Conservation (phyloP, 2,888 invertebrate species). For the Pogonocherus hispidulus region DNA sequence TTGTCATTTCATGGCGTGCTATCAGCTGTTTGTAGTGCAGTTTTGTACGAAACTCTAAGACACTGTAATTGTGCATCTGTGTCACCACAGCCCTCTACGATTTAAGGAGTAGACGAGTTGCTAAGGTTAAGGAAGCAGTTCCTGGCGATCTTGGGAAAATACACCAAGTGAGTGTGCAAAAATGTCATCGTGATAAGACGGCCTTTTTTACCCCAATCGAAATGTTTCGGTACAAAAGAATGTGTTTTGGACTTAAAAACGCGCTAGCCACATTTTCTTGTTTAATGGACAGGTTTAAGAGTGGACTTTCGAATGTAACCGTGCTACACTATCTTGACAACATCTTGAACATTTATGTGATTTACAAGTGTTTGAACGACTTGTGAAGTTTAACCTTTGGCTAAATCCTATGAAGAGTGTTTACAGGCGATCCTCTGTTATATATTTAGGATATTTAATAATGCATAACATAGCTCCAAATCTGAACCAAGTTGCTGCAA, state of each 20-base stretch:
- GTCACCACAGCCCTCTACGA: background rate
- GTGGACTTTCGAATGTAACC: constrained; percentile 33
- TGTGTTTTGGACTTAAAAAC: constrained; percentile 41
- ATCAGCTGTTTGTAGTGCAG: no score
- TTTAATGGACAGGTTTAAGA: constrained; percentile 38
- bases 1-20: no score
- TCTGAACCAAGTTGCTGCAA: background rate
- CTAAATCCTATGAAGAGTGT: constrained; percentile 34
- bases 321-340: constrained; percentile 38
- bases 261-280: constrained; percentile 43
- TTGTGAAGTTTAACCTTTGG: constrained; percentile 29
- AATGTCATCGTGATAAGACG: no score
- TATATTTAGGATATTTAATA: constrained; percentile 39
- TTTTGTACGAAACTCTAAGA: no score
- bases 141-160: no score
- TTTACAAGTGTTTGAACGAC: constrained; percentile 31
- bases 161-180: no score
- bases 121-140: background rate
- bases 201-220: background rate
- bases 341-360: background rate
- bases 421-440: constrained; percentile 26
- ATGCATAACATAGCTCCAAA: background rate
- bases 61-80: no score
- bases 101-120: constrained; percentile 9
- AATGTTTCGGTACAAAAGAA: constrained; percentile 20